Evolutionary conservation across 53 echinoderm and acorn worm genomes (phyloP).

Genomic region (Mesocentrotus franciscanus): DNA sequence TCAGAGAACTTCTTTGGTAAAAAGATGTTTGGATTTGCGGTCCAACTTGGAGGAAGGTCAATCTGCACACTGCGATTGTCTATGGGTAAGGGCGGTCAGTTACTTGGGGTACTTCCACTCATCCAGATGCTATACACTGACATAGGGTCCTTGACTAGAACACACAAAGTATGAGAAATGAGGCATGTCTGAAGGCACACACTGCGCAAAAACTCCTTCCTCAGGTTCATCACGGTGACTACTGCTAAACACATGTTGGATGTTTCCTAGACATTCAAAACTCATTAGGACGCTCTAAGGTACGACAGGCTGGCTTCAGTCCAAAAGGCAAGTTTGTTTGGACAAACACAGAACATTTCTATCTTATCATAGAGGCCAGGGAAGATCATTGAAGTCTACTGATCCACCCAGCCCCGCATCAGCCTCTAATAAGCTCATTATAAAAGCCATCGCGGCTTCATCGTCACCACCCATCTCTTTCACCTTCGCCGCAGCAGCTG

Average conservation of each 20-base stretch:
- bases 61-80: background rate
- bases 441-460: slow-evolving; percentile 94
- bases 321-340: background rate
- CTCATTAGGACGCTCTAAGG: background rate
- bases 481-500: slow-evolving; percentile 62
- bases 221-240: background rate
- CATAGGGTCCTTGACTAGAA: background rate
- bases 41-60: background rate
- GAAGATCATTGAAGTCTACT: slow-evolving; percentile 89
- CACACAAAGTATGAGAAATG: background rate
- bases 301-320: background rate
- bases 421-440: slow-evolving; percentile 94
- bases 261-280: background rate
- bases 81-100: background rate
- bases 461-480: slow-evolving; percentile 77
- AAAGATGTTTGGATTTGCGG: background rate
- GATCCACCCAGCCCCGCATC: slow-evolving; percentile 93
- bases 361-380: slow-evolving; percentile 87
- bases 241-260: background rate
- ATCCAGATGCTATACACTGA: background rate
- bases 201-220: background rate
- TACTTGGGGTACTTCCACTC: background rate
- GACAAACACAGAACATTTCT: background rate
- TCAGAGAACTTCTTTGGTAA: background rate
- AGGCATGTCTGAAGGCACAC: slow-evolving; percentile 26